A percentile compares a stretch with the other conserved stretches of the same genome.
Conservation (phyloP, 2,797 vertebrate species). For the Rallus crepitans region DNA sequence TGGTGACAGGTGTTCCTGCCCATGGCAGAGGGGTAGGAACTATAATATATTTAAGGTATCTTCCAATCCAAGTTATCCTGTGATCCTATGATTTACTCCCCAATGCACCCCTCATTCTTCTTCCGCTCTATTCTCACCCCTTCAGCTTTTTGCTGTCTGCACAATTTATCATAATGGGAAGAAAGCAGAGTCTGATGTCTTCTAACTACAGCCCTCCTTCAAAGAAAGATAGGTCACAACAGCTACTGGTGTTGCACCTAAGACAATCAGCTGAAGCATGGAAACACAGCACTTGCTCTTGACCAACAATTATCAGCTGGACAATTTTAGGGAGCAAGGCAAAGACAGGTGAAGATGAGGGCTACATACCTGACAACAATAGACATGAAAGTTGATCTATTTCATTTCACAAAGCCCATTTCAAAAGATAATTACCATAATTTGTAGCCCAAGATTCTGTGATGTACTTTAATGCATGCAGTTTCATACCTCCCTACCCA, state of each 20-base stretch:
- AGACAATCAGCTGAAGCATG: neutral
- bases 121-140: neutral
- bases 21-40: no score
- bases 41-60: no score
- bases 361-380: neutral
- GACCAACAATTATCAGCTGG: neutral
- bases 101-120: neutral
- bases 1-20: no score
- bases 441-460: neutral
- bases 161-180: rapidly evolving
- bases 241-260: neutral
- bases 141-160: rapidly evolving
- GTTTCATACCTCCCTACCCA: neutral
- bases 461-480: neutral
- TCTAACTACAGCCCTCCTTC: no score
- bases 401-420: neutral
- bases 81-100: neutral
- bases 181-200: neutral
- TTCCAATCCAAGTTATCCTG: no score
- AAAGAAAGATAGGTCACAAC: neutral
- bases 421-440: neutral
- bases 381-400: neutral
- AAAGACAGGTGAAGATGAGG: neutral
- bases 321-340: neutral
- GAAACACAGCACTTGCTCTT: neutral